These are phyloP conservation scores for Ranitomeya imitator DNA, from an alignment of 2,113 vertebrate species.

Conservation along the genomic window DNA sequence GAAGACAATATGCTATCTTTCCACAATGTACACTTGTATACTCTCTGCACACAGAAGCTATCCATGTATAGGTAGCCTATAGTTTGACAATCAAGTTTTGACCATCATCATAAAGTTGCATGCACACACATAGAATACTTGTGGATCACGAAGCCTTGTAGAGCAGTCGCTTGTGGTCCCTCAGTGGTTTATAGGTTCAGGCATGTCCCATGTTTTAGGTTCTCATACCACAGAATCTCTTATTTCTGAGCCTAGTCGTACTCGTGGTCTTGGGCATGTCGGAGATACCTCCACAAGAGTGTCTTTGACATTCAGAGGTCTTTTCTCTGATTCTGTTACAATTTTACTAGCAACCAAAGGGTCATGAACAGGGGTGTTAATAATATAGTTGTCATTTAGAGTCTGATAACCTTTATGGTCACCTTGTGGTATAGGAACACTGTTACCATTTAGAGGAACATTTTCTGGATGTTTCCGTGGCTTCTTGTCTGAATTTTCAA, in stretches of 20 bases:
- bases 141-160: constrained; percentile 12
- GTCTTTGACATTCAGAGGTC: constrained; percentile 82
- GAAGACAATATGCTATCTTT: constrained; percentile 22
- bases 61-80: constrained; percentile 35
- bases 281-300: constrained; percentile 88
- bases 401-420: constrained; percentile 96
- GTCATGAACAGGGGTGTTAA: constrained; percentile 79
- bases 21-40: constrained; percentile 41
- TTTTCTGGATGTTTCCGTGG: constrained; percentile 79
- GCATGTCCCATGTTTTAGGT: background rate
- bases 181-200: constrained; percentile 59
- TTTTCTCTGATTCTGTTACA: constrained; percentile 84
- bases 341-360: constrained; percentile 74
- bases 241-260: constrained; percentile 92
- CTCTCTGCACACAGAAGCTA: constrained; percentile 47
- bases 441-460: constrained; percentile 84
- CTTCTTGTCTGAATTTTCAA: constrained; percentile 75
- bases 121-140: constrained; percentile 52
- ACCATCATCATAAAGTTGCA: constrained; percentile 46
- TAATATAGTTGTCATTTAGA: constrained; percentile 85
- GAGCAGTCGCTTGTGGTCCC: background rate
- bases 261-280: constrained; percentile 83
- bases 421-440: constrained; percentile 66
- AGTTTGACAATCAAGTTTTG: constrained; percentile 36
- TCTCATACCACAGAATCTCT: constrained; percentile 92